A percentile compares a stretch with the other conserved stretches of the same genome.
Conservation (phyloP, 2,113 vertebrate genomes). For the Lagopus muta region DNA sequence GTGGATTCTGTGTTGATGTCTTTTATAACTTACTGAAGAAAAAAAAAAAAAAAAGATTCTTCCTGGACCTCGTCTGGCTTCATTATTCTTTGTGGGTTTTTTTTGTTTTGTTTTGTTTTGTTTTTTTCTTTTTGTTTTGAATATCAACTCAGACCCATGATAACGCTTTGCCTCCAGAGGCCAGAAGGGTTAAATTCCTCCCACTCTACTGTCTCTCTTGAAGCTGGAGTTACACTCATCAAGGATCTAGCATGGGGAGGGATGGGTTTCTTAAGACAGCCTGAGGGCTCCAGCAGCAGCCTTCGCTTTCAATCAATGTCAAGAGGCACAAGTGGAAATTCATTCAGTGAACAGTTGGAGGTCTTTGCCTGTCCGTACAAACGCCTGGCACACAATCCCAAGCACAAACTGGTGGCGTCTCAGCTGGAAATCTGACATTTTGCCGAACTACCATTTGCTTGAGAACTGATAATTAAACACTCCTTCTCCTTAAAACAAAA, state of each 20-base stretch:
- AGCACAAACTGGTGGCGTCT: conserved; percentile 62
- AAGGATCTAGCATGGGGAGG: conserved; percentile 61
- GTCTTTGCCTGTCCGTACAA: conserved; percentile 66
- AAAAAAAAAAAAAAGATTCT: neutral
- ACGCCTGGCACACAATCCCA: conserved; percentile 65
- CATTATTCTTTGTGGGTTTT: neutral
- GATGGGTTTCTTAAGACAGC: conserved; percentile 72
- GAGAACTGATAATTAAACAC: conserved; percentile 78
- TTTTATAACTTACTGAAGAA: neutral
- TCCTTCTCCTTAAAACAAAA: conserved; percentile 3
- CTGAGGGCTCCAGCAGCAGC: conserved; percentile 70
- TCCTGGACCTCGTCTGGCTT: neutral
- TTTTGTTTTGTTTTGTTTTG: neutral
- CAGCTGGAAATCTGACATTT: conserved; percentile 69
- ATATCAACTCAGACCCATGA: neutral
- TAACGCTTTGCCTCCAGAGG: neutral
- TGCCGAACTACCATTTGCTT: conserved; percentile 63
- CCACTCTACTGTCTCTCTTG: neutral
- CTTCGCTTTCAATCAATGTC: conserved; percentile 78
- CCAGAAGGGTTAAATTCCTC: conserved; percentile 42
- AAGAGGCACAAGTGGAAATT: conserved; percentile 74
- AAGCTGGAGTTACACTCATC: conserved; percentile 68
- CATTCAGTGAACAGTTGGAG: conserved; percentile 75
- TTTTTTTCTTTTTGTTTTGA: neutral
- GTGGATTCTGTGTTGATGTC: neutral